Conservation (phyloP, 1,140 invertebrate genomes). For the Nixonia krombeini region DNA sequence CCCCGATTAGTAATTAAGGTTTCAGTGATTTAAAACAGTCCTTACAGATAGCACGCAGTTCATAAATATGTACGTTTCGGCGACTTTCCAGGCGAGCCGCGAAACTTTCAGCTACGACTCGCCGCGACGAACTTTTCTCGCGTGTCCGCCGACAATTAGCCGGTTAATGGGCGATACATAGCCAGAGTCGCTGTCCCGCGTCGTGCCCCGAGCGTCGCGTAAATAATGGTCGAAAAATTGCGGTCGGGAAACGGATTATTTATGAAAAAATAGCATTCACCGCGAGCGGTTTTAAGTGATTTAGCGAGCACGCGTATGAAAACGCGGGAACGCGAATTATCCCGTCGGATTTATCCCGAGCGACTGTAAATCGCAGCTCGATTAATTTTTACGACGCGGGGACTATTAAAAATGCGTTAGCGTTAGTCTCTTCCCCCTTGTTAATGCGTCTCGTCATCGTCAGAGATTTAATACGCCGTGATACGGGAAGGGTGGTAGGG, state of each 20-base stretch:
- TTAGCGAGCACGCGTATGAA: too few species aligned
- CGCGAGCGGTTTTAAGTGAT: too few species aligned
- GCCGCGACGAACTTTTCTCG: background rate
- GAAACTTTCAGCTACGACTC: background rate
- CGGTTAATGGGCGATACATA: conserved; percentile 12
- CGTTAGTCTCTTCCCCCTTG: conserved; percentile 11
- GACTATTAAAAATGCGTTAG: conserved; percentile 22
- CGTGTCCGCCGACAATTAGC: conserved; percentile 7
- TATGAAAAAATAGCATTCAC: too few species aligned
- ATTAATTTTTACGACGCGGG: conserved; percentile 8
- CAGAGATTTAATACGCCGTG: conserved; percentile 37
- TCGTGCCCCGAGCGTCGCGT: too few species aligned
- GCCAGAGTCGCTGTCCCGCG: too few species aligned
- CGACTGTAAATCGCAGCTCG: too few species aligned
- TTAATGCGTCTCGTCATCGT: conserved; percentile 40
- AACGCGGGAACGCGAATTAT: too few species aligned
- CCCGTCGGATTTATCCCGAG: too few species aligned
- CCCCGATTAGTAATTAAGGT: conserved; percentile 7
- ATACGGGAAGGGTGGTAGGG: too few species aligned
- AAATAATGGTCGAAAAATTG: too few species aligned
- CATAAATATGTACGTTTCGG: conserved; percentile 10
- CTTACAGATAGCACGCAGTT: conserved; percentile 8
- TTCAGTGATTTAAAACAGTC: conserved; percentile 19
- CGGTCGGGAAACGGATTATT: too few species aligned
- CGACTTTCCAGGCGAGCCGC: conserved; percentile 3